Evolutionary conservation across 2,888 invertebrate genomes (phyloP).

Genomic region (Spicauda simplicius): DNA sequence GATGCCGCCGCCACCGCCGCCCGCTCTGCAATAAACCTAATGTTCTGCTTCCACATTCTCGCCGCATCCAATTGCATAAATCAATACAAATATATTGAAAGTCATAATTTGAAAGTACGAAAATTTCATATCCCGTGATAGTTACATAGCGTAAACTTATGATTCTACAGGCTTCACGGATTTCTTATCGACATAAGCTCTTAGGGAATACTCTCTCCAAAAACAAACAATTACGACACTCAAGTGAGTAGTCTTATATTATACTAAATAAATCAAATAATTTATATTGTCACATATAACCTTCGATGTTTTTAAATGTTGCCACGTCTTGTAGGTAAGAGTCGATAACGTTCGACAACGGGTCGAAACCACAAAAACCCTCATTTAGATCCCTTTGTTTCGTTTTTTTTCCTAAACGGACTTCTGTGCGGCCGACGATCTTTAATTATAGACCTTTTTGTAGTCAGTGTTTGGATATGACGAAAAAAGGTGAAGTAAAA

Average conservation of each 20-base stretch:
- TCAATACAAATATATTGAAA: no score
- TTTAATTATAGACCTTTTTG: slow-evolving; percentile 36
- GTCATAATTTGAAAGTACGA: no score
- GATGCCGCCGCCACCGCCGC: not conserved
- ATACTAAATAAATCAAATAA: not conserved
- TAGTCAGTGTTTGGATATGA: slow-evolving; percentile 23
- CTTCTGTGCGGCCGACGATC: slow-evolving; percentile 33
- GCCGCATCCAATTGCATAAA: not conserved
- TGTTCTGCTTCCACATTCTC: not conserved
- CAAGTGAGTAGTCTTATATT: no score
- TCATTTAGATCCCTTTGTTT: slow-evolving; percentile 33
- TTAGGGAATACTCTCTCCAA: no score
- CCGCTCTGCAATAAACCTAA: no score
- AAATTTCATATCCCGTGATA: no score
- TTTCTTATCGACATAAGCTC: no score
- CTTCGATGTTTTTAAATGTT: slow-evolving; percentile 17
- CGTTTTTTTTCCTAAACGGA: slow-evolving; percentile 29
- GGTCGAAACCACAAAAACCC: slow-evolving; percentile 31
- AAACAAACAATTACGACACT: no score
- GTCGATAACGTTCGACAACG: slow-evolving; percentile 27
- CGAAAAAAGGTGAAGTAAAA: slow-evolving; percentile 33
- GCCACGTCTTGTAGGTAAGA: not conserved
- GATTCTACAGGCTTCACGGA: no score
- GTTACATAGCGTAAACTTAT: no score
- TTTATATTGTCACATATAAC: slow-evolving; percentile 7